Evolutionary conservation across 2,888 invertebrate species (phyloP).

Genomic region (Caenorhabditis doughertyi): DNA sequence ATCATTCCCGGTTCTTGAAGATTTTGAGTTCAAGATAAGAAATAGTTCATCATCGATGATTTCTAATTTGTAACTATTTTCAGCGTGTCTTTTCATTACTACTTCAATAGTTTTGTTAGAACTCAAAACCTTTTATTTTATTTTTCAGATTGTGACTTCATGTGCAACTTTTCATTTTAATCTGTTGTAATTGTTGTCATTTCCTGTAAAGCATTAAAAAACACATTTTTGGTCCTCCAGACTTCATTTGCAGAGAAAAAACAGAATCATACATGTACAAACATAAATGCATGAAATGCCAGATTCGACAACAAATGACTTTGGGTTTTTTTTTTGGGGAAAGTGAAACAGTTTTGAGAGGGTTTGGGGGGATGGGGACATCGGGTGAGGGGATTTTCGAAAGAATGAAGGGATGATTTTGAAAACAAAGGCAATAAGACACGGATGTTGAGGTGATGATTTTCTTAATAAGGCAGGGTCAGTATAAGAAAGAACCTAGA

Average conservation of each 20-base stretch:
- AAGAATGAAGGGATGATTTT: neutral
- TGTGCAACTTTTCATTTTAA: too few species aligned
- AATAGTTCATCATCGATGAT: too few species aligned
- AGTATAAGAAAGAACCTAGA: neutral
- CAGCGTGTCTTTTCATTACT: too few species aligned
- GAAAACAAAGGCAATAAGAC: slow-evolving; percentile 33
- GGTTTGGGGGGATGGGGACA: slow-evolving; percentile 10
- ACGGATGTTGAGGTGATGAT: slow-evolving; percentile 37
- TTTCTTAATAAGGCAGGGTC: slow-evolving; percentile 25
- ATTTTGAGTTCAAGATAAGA: too few species aligned
- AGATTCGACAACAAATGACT: slow-evolving; percentile 32
- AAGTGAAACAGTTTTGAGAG: slow-evolving; percentile 25
- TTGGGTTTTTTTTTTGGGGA: slow-evolving; percentile 2
- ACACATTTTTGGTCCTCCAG: slow-evolving; percentile 47
- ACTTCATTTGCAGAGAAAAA: slow-evolving; percentile 55
- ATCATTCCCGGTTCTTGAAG: too few species aligned
- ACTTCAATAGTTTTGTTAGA: too few species aligned
- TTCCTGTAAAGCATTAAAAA: neutral
- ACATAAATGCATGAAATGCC: slow-evolving; percentile 20
- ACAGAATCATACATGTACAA: slow-evolving; percentile 21
- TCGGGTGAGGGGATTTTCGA: slow-evolving; percentile 9
- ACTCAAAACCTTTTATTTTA: too few species aligned
- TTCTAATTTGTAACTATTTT: too few species aligned
- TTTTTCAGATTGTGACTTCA: too few species aligned
- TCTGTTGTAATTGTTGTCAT: neutral